Percentiles rank a stretch among this genome's conserved stretches.
Conservation (phyloP, 1,140 invertebrate genomes). For the Macrobrachium nipponense region DNA sequence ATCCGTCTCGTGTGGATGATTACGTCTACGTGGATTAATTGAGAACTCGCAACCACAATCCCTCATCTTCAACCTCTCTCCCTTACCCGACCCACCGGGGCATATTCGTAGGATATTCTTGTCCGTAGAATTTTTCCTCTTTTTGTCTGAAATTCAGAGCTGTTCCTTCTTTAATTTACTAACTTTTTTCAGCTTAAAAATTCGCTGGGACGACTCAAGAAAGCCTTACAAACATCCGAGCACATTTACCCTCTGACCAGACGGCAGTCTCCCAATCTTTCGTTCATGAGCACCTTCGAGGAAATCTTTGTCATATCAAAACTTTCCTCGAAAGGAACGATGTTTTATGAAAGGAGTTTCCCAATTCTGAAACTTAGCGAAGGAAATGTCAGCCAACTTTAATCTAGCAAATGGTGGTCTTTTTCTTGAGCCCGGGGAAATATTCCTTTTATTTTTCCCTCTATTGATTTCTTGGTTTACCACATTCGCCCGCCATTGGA, state of each 20-base stretch:
- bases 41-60: too few species aligned
- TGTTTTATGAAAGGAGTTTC: not conserved
- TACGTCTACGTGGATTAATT: too few species aligned
- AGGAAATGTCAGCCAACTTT: constrained; percentile 61
- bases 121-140: too few species aligned
- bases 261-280: not conserved
- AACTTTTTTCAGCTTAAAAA: too few species aligned
- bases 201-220: not conserved
- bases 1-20: too few species aligned
- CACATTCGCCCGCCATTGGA: constrained; percentile 46
- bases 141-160: too few species aligned
- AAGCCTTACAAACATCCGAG: constrained; percentile 28
- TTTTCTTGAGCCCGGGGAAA: constrained; percentile 54
- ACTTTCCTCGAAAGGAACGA: not conserved
- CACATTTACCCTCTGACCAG: constrained; percentile 52
- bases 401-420: constrained; percentile 61
- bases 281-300: not conserved
- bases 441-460: constrained; percentile 60
- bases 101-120: too few species aligned
- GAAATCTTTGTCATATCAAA: not conserved
- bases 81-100: too few species aligned
- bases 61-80: too few species aligned
- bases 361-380: constrained; percentile 1
- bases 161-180: too few species aligned
- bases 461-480: constrained; percentile 60